Conservation (phyloP, 2,797 vertebrate species). For the Adelosebastes latens region DNA sequence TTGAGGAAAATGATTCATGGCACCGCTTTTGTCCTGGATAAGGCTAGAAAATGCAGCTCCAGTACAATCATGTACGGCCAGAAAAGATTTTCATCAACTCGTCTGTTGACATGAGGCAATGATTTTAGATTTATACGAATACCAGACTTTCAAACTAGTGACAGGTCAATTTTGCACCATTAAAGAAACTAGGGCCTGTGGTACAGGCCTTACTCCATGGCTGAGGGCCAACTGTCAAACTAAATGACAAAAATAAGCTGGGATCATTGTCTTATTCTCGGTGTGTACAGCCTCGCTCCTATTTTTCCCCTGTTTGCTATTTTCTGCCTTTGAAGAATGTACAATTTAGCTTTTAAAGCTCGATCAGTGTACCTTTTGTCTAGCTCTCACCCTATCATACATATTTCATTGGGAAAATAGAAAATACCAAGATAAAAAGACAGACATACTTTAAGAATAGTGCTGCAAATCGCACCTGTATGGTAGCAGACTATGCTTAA, state of each 20-base stretch:
- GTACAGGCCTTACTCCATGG: slow-evolving; percentile 49
- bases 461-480: neutral
- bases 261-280: slow-evolving; percentile 48
- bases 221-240: slow-evolving; percentile 65
- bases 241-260: slow-evolving; percentile 62
- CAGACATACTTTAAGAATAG: neutral
- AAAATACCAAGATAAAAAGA: slow-evolving; percentile 5
- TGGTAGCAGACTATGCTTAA: neutral
- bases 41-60: slow-evolving; percentile 43
- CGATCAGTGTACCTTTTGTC: neutral
- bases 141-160: slow-evolving; percentile 72
- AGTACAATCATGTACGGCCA: slow-evolving; percentile 56
- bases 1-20: slow-evolving; percentile 70
- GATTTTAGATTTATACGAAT: slow-evolving; percentile 78
- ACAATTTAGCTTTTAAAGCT: slow-evolving; percentile 2
- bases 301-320: slow-evolving; percentile 15
- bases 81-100: slow-evolving; percentile 71
- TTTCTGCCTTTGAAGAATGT: neutral
- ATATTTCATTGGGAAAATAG: slow-evolving; percentile 9
- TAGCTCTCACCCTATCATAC: neutral
- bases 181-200: slow-evolving; percentile 56
- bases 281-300: neutral
- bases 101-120: slow-evolving; percentile 64
- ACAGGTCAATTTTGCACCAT: slow-evolving; percentile 79
- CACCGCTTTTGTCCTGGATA: slow-evolving; percentile 45